These are phyloP conservation scores for Burhinus bistriatus DNA, from an alignment of 2,113 vertebrate genomes.

Conservation along the genomic window DNA sequence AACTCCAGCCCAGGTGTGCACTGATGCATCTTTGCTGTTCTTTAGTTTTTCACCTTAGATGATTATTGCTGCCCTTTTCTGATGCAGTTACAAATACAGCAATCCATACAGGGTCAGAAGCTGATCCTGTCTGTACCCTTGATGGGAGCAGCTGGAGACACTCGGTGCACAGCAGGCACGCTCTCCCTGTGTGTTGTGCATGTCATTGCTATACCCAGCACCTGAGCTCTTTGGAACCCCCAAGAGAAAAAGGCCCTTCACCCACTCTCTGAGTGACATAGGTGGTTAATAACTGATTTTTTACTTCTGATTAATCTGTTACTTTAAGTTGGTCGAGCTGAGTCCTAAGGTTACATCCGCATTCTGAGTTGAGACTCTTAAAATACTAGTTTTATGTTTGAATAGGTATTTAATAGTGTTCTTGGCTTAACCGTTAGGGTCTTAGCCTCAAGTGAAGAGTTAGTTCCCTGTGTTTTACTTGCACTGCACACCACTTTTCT, in stretches of 20 bases:
- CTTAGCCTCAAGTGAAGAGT: neutral
- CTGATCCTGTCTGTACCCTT: neutral
- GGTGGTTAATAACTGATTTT: neutral
- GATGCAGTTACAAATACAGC: neutral
- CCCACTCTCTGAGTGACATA: neutral
- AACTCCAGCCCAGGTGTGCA: neutral
- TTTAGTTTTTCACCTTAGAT: neutral
- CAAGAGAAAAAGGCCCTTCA: neutral
- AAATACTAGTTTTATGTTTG: neutral
- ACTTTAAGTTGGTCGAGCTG: neutral
- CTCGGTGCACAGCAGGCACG: rapidly evolving
- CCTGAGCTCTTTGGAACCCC: neutral
- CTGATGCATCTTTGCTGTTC: neutral
- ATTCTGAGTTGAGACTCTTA: neutral
- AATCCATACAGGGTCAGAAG: neutral
- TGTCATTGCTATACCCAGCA: neutral
- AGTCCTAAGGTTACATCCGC: neutral
- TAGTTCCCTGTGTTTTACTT: neutral
- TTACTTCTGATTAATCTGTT: neutral
- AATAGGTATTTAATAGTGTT: neutral
- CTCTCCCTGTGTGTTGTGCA: rapidly evolving
- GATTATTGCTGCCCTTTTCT: neutral
- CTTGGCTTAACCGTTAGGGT: neutral
- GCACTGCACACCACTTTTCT: neutral
- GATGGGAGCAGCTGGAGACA: neutral